These are phyloP conservation scores for Nomada hirtipes DNA, from an alignment of 2,888 invertebrate species.

Conservation along the genomic window DNA sequence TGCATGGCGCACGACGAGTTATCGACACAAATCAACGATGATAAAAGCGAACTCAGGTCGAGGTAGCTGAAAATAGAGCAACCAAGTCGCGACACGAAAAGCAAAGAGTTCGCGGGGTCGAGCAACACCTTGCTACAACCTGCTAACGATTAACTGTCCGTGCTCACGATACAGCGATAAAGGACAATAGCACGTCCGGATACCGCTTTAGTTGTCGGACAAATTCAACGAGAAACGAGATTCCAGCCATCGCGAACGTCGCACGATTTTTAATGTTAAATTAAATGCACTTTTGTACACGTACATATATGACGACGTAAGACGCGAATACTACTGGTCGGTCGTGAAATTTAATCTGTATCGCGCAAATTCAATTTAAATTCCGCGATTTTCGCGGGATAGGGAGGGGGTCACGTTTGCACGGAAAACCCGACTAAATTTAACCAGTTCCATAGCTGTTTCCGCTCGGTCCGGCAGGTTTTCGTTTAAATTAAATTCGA, in stretches of 20 bases:
- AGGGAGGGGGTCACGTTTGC: constrained; percentile 5
- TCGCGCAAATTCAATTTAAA: constrained; percentile 41
- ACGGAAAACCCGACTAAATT: neutral
- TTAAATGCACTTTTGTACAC: constrained; percentile 36
- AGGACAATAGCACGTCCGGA: constrained; percentile 64
- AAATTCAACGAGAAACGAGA: constrained; percentile 73
- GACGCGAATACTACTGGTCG: constrained; percentile 17
- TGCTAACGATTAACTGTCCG: constrained; percentile 72
- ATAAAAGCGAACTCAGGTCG: neutral
- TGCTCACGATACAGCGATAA: constrained; percentile 61
- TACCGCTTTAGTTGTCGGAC: constrained; percentile 62
- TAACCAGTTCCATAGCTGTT: neutral
- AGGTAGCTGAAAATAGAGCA: constrained; percentile 24
- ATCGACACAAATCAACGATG: neutral
- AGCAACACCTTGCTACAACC: constrained; percentile 49
- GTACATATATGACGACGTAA: neutral
- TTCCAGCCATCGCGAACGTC: constrained; percentile 63
- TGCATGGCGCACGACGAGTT: neutral
- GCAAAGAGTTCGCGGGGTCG: constrained; percentile 27
- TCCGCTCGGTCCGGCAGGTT: neutral
- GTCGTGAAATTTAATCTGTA: constrained; percentile 31
- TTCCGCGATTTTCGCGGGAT: constrained; percentile 27
- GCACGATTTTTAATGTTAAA: constrained; percentile 31
- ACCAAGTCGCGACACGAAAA: constrained; percentile 21
- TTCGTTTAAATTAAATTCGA: constrained; percentile 19